Percentiles rank a stretch among this genome's conserved stretches.
phyloP scores from a whole-genome alignment of 1,140 invertebrate genomes.

The Drosophila subpulchrella region DNA sequence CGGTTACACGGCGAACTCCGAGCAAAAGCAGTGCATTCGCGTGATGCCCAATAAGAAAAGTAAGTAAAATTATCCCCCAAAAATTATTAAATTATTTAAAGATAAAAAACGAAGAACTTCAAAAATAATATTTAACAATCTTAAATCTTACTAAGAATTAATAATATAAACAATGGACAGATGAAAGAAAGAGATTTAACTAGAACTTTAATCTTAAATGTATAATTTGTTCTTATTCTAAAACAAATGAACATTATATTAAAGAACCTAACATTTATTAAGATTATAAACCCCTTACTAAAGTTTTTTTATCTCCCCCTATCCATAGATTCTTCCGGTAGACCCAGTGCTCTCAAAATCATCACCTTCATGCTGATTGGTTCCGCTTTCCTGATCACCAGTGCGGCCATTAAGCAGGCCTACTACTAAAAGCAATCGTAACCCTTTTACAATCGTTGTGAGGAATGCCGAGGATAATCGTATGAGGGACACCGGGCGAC shows the following conservation, averaged over 20 bases:
- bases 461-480: conserved; percentile 2
- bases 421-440: conserved; percentile 66
- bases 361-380: conserved; percentile 83
- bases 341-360: conserved; percentile 84
- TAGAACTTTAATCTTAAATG: too few species aligned
- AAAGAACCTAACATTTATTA: too few species aligned
- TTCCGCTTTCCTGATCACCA: conserved; percentile 82
- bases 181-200: too few species aligned
- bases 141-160: too few species aligned
- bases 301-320: background rate
- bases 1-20: conserved; percentile 80
- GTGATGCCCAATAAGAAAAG: conserved; percentile 82
- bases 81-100: background rate
- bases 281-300: background rate
- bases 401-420: conserved; percentile 83
- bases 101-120: background rate
- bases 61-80: conserved; percentile 35
- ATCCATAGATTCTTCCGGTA: conserved; percentile 83
- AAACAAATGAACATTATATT: too few species aligned
- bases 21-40: conserved; percentile 71
- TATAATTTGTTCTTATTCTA: too few species aligned
- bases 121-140: too few species aligned
- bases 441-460: conserved; percentile 7
- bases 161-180: too few species aligned
- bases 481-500: background rate